These are phyloP conservation scores for Sebastes hopkinsi DNA, from an alignment of 2,797 vertebrate genomes.

Conservation along the genomic window DNA sequence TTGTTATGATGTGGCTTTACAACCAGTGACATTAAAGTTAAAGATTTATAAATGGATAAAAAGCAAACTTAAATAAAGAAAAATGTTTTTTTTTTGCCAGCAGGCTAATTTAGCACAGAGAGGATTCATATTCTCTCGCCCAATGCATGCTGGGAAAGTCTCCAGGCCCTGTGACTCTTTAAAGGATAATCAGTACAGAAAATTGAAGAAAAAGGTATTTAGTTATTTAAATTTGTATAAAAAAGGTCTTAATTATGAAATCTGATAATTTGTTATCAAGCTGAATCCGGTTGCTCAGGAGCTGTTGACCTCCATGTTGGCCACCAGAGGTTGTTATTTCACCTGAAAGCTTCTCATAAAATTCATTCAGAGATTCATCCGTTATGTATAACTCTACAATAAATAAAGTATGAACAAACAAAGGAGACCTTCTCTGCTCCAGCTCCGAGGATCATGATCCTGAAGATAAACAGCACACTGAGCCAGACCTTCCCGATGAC, in stretches of 20 bases:
- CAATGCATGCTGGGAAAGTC: background rate
- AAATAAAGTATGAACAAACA: background rate
- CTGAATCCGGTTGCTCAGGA: background rate
- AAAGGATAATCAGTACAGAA: background rate
- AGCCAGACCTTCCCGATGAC: slow-evolving; percentile 98
- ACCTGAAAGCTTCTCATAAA: background rate
- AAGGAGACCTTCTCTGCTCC: slow-evolving; percentile 90
- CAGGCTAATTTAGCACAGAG: background rate
- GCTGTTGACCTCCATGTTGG: background rate
- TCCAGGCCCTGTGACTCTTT: background rate
- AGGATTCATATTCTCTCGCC: background rate
- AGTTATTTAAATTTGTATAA: background rate
- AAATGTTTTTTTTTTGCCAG: too few relatives aligned
- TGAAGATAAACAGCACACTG: slow-evolving; percentile 94
- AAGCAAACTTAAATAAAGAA: background rate
- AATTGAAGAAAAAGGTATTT: background rate
- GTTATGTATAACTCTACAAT: background rate
- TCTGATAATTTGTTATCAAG: background rate
- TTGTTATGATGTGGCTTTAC: background rate
- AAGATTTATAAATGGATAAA: background rate
- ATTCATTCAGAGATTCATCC: background rate
- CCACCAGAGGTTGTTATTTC: slow-evolving; percentile 24
- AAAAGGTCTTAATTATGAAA: background rate
- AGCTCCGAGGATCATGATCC: slow-evolving; percentile 93
- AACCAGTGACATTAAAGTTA: background rate